Evolutionary conservation across 2,888 invertebrate species (phyloP).

Genomic region (Ectemnius lituratus): DNA sequence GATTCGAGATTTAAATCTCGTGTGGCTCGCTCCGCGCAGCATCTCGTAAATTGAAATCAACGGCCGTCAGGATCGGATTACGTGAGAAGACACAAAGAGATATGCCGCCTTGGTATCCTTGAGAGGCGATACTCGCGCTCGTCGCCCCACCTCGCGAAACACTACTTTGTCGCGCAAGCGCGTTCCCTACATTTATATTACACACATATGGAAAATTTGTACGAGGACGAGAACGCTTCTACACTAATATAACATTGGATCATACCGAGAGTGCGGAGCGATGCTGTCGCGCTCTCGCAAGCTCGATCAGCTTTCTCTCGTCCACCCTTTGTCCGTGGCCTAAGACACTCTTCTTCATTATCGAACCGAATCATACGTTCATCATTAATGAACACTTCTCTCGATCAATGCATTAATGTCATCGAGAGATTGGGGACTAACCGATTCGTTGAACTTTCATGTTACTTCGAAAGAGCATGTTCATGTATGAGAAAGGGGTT

Average conservation of each 20-base stretch:
- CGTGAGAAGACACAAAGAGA: neutral
- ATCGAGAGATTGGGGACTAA: too few relatives aligned
- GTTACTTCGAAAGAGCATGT: too few relatives aligned
- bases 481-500: too few relatives aligned
- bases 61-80: neutral
- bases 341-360: neutral
- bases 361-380: too few relatives aligned
- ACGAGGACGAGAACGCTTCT: constrained; percentile 55
- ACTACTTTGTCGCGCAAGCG: too few relatives aligned
- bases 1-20: too few relatives aligned
- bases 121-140: neutral
- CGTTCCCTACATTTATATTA: too few relatives aligned
- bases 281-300: constrained; percentile 43
- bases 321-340: neutral
- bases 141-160: too few relatives aligned
- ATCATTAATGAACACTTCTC: too few relatives aligned
- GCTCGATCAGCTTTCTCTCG: too few relatives aligned
- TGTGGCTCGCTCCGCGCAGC: neutral
- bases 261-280: constrained; percentile 57
- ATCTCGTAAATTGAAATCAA: neutral
- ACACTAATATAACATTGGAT: constrained; percentile 68
- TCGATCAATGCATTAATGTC: too few relatives aligned
- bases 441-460: too few relatives aligned
- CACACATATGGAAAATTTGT: constrained; percentile 5
- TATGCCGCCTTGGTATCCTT: neutral